These are phyloP conservation scores for Pseudomyrmex gracilis DNA, from an alignment of 1,140 invertebrate species.

Conservation along the genomic window DNA sequence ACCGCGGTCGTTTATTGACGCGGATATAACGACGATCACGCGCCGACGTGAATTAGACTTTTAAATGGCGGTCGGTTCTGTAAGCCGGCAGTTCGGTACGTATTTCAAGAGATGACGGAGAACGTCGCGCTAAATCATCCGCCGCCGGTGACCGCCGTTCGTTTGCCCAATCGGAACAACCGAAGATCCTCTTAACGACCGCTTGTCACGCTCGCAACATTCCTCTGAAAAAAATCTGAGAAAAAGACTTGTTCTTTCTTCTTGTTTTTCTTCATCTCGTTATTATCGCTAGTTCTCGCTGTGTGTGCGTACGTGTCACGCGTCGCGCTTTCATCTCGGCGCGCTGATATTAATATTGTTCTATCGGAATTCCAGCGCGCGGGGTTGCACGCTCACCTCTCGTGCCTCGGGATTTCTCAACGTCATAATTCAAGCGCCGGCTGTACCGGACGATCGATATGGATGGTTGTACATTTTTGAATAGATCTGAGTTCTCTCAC, in stretches of 20 bases:
- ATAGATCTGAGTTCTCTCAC: constrained; percentile 3
- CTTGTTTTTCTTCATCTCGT: not conserved
- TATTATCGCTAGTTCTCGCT: not conserved
- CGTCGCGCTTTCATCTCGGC: constrained; percentile 55
- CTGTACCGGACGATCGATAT: not conserved
- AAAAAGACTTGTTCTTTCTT: constrained; percentile 1
- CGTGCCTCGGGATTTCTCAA: constrained; percentile 47
- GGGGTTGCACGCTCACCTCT: constrained; percentile 17
- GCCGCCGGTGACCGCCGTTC: constrained; percentile 79
- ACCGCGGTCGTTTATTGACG: constrained; percentile 70
- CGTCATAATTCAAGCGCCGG: constrained; percentile 59
- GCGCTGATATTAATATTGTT: constrained; percentile 71
- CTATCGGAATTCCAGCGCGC: constrained; percentile 66
- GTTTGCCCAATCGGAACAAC: constrained; percentile 76
- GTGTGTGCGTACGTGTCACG: not conserved
- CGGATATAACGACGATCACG: constrained; percentile 69
- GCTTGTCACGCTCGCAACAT: constrained; percentile 79
- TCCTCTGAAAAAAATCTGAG: constrained; percentile 66
- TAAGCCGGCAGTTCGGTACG: constrained; percentile 56
- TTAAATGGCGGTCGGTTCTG: constrained; percentile 72
- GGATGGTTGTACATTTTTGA: constrained; percentile 29
- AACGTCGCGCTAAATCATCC: constrained; percentile 77
- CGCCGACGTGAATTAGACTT: constrained; percentile 74
- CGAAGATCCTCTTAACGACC: constrained; percentile 73
- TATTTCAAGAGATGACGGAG: constrained; percentile 76